These are phyloP conservation scores for Teleogryllus occipitalis DNA, from an alignment of 1,140 invertebrate species.

Conservation along the genomic window DNA sequence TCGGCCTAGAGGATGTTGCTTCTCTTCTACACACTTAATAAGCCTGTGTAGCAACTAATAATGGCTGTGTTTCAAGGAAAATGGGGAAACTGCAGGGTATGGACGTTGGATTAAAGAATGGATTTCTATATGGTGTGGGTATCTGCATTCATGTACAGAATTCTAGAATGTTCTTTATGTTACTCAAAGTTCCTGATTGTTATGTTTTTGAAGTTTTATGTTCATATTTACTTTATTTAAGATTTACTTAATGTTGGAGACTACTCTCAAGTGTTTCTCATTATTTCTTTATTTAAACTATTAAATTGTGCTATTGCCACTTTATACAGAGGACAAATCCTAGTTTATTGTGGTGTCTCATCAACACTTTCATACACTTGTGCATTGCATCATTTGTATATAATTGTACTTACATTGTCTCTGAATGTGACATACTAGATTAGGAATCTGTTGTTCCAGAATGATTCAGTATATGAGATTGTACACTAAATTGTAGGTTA, in stretches of 20 bases:
- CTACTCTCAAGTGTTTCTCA: too few species aligned
- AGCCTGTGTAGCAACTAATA: neutral
- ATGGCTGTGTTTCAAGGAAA: neutral
- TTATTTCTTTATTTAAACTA: too few species aligned
- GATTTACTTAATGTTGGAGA: neutral
- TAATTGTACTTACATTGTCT: neutral
- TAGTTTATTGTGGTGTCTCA: too few species aligned
- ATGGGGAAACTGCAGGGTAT: neutral
- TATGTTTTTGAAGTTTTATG: slow-evolving; percentile 2
- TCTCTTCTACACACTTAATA: neutral
- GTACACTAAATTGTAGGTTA: too few species aligned
- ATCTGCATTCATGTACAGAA: neutral
- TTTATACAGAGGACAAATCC: too few species aligned
- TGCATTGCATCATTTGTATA: neutral
- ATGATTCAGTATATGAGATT: too few species aligned
- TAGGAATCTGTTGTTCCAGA: too few species aligned
- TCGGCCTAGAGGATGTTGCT: neutral
- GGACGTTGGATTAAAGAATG: neutral
- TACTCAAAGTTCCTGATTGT: neutral
- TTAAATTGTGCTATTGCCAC: too few species aligned
- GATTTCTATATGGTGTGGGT: neutral
- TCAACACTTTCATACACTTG: too few species aligned
- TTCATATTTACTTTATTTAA: neutral
- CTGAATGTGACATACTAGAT: neutral
- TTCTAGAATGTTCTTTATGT: neutral